These are phyloP conservation scores for Cotesia chilonis DNA, from an alignment of 1,140 invertebrate genomes.

Conservation along the genomic window DNA sequence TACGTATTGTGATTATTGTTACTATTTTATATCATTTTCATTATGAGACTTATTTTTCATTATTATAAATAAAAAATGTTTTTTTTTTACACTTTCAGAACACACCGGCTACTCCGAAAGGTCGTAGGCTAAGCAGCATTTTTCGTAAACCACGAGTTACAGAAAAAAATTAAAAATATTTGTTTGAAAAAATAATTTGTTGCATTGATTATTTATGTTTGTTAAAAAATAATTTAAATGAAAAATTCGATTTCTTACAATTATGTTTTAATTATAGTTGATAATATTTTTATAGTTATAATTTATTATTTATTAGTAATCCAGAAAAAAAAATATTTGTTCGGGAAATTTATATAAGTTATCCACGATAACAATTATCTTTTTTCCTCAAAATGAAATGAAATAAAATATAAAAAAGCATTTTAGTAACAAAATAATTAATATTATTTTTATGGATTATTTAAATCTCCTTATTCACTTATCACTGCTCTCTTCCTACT, in stretches of 20 bases:
- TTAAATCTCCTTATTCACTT: slow-evolving; percentile 17
- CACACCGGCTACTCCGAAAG: slow-evolving; percentile 47
- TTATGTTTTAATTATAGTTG: slow-evolving; percentile 27
- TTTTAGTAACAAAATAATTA: slow-evolving; percentile 37
- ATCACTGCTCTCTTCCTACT: slow-evolving; percentile 42
- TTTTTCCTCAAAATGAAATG: slow-evolving; percentile 29
- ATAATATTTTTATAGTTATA: slow-evolving; percentile 17
- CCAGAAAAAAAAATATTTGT: background rate
- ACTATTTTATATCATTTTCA: background rate
- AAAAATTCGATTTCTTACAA: slow-evolving; percentile 33
- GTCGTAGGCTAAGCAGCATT: slow-evolving; percentile 50
- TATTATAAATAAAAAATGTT: background rate
- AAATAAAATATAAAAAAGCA: slow-evolving; percentile 46
- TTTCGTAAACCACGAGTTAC: slow-evolving; percentile 48
- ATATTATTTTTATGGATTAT: slow-evolving; percentile 16
- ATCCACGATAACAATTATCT: slow-evolving; percentile 1
- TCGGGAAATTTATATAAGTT: too few relatives aligned
- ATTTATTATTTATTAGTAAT: slow-evolving; percentile 2
- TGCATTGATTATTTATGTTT: slow-evolving; percentile 25
- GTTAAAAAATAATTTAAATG: slow-evolving; percentile 12
- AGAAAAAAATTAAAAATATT: slow-evolving; percentile 13
- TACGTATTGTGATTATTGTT: slow-evolving; percentile 25
- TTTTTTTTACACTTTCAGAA: slow-evolving; percentile 48
- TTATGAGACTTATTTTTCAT: background rate
- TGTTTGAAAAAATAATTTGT: slow-evolving; percentile 6